A percentile compares a stretch with the other conserved stretches of the same genome.
Conservation (phyloP, 2,797 vertebrate genomes). For the Pseudocheirus occidentalis region DNA sequence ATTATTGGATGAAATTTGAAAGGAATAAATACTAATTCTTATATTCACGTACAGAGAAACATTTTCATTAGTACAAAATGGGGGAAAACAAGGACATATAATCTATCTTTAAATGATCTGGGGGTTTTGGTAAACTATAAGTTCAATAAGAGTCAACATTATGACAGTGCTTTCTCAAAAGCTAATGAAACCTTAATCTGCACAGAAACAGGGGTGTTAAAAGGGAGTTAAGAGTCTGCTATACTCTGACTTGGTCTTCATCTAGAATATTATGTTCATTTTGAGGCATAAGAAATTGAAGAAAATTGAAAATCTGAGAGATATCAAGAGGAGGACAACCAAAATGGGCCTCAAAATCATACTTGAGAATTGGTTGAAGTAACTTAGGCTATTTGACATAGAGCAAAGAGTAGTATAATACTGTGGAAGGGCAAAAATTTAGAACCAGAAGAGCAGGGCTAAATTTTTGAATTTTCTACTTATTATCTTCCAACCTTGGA, state of each 20-base stretch:
- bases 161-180: background rate
- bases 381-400: background rate
- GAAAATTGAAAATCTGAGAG: background rate
- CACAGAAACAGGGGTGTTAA: background rate
- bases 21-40: background rate
- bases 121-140: background rate
- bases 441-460: background rate
- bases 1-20: background rate
- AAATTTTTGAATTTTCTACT: background rate
- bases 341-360: background rate
- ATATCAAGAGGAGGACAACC: background rate
- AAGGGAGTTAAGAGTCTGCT: background rate
- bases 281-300: background rate
- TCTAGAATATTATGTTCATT: background rate
- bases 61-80: background rate
- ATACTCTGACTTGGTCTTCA: background rate
- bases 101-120: background rate
- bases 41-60: background rate
- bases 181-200: background rate
- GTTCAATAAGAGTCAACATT: background rate
- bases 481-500: background rate
- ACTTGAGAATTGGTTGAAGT: background rate
- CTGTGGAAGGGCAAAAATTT: background rate
- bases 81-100: background rate
- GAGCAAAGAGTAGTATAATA: background rate